phyloP scores from a whole-genome alignment of 2,113 vertebrate species.

The Gallinago jamesoni region DNA sequence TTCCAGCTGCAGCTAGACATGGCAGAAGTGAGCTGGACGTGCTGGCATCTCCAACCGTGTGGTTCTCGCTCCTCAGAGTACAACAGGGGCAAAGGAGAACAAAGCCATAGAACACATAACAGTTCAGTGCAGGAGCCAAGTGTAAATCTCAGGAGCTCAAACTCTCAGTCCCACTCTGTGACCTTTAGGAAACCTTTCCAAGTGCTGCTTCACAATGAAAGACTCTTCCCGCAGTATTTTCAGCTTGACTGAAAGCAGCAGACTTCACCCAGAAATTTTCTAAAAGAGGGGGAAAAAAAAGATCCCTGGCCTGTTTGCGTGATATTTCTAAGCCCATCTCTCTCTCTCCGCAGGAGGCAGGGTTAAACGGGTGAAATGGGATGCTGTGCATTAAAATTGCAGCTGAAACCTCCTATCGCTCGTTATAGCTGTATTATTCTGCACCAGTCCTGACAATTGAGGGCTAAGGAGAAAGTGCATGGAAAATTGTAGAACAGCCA shows the following conservation, averaged over 20 bases:
- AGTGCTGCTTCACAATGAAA: not conserved
- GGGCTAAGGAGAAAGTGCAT: not conserved
- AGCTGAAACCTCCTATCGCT: not conserved
- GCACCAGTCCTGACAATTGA: not conserved
- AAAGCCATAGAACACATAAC: not conserved
- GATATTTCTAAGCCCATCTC: not conserved
- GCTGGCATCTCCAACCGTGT: not conserved
- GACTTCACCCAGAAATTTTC: not conserved
- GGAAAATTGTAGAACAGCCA: not conserved
- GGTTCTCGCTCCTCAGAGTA: not conserved
- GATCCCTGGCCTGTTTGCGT: not conserved
- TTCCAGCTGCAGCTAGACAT: not conserved
- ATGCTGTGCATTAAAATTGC: not conserved
- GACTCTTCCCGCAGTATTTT: not conserved
- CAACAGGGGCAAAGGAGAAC: not conserved
- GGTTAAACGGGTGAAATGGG: not conserved
- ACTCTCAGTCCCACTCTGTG: not conserved
- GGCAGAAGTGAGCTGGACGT: accelerated
- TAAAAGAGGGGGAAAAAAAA: not conserved
- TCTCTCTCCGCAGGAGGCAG: not conserved
- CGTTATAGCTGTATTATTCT: not conserved
- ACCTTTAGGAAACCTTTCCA: not conserved
- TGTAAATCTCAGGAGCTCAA: not conserved
- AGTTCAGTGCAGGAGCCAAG: not conserved
- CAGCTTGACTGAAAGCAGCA: not conserved